Conservation (phyloP, 2,797 vertebrate species). For the Artibeus lituratus region DNA sequence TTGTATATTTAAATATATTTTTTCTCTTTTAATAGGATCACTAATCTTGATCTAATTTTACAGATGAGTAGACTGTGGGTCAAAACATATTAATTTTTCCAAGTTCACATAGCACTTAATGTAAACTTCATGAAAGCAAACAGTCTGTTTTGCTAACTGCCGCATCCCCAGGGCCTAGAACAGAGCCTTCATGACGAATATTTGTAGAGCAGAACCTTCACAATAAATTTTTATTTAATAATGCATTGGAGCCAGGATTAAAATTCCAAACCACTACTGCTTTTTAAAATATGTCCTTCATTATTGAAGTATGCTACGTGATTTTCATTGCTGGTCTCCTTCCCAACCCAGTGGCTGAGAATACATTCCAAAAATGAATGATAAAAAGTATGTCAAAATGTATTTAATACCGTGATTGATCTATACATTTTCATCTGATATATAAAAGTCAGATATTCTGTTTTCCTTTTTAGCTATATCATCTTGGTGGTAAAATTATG, state of each 20-base stretch:
- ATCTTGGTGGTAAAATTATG: background rate
- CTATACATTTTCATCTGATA: slow-evolving; percentile 3
- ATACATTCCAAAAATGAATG: background rate
- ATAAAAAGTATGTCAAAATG: background rate
- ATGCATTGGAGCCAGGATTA: background rate
- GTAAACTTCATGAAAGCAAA: background rate
- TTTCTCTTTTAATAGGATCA: background rate
- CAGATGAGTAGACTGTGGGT: background rate
- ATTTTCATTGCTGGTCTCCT: background rate
- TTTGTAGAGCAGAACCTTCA: background rate
- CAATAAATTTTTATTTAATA: background rate
- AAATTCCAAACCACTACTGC: background rate
- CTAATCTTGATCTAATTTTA: background rate
- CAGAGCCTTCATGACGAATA: background rate
- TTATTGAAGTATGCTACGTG: background rate
- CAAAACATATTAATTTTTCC: background rate
- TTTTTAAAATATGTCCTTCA: background rate
- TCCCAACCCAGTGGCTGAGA: background rate
- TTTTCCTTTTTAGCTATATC: background rate
- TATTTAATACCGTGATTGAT: slow-evolving; percentile 4
- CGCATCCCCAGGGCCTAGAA: background rate
- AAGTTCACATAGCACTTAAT: background rate
- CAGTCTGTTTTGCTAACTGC: background rate
- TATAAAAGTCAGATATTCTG: background rate
- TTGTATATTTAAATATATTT: background rate